These are phyloP conservation scores for Megalonaias nervosa DNA, from an alignment of 1,140 invertebrate species.

Conservation along the genomic window DNA sequence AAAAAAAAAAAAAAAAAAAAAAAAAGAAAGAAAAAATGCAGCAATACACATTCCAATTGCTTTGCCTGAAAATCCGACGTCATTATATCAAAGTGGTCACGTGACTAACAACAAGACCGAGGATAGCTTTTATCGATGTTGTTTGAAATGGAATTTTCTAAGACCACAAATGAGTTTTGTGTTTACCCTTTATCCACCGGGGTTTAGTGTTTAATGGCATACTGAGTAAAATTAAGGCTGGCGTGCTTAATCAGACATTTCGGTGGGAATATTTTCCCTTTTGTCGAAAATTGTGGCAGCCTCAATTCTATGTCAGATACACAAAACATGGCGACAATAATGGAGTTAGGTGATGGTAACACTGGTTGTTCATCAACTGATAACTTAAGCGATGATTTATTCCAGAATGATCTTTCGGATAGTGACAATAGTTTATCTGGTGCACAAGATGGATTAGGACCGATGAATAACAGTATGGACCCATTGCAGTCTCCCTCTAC, in stretches of 20 bases:
- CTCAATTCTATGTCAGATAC: conserved; percentile 9
- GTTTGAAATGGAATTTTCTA: too few species aligned
- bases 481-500: conserved; percentile 12
- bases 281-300: conserved; percentile 22
- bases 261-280: conserved; percentile 30
- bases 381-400: neutral
- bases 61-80: neutral
- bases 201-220: too few species aligned
- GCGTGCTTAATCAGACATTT: conserved; percentile 35
- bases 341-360: conserved; percentile 7
- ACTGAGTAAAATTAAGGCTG: conserved; percentile 22
- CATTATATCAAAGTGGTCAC: too few species aligned
- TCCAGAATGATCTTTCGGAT: neutral
- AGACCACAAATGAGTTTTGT: too few species aligned
- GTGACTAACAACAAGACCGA: too few species aligned
- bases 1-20: too few species aligned
- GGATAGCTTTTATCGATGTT: too few species aligned
- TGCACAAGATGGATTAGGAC: conserved; percentile 26
- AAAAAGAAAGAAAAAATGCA: too few species aligned
- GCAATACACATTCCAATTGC: neutral
- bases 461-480: conserved; percentile 12
- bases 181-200: too few species aligned
- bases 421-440: conserved; percentile 28
- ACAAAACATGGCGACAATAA: conserved; percentile 19
- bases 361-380: conserved; percentile 19